These are phyloP conservation scores for Hydrotaea cyrtoneurina DNA, from an alignment of 2,888 invertebrate genomes.

Conservation along the genomic window DNA sequence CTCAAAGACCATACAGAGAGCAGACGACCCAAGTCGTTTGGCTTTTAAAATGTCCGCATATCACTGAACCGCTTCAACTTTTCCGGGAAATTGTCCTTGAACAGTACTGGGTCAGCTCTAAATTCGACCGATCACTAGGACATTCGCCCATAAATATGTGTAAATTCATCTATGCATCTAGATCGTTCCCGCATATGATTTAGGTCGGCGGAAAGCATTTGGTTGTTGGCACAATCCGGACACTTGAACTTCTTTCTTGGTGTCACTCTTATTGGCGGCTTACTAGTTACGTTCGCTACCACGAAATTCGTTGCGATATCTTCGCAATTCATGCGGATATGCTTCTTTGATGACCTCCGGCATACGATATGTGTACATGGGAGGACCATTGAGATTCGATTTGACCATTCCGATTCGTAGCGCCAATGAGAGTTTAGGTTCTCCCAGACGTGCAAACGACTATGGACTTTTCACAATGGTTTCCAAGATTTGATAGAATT, in stretches of 20 bases:
- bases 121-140: constrained; percentile 94
- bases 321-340: constrained; percentile 98
- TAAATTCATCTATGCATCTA: constrained; percentile 91
- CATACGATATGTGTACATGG: constrained; percentile 94
- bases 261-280: constrained; percentile 96
- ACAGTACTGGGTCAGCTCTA: constrained; percentile 96
- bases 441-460: constrained; percentile 96
- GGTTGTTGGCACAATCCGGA: constrained; percentile 95
- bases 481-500: constrained; percentile 91
- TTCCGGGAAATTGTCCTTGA: constrained; percentile 91
- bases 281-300: constrained; percentile 94
- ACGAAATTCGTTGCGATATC: constrained; percentile 99
- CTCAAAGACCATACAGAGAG: too few species aligned
- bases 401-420: constrained; percentile 99
- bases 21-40: too few species aligned
- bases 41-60: constrained; percentile 90
- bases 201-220: constrained; percentile 95
- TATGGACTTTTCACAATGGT: constrained; percentile 91
- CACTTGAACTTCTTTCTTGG: constrained; percentile 98
- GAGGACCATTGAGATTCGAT: constrained; percentile 97
- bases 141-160: constrained; percentile 91
- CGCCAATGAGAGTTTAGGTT: constrained; percentile 92
- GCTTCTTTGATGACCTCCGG: constrained; percentile 90
- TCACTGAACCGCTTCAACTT: constrained; percentile 93
- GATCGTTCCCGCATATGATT: constrained; percentile 96